Evolutionary conservation across 2,888 invertebrate species (phyloP), one percentile per base, ranked within the genome.

Genomic region (Melanostoma scalare): DNA sequence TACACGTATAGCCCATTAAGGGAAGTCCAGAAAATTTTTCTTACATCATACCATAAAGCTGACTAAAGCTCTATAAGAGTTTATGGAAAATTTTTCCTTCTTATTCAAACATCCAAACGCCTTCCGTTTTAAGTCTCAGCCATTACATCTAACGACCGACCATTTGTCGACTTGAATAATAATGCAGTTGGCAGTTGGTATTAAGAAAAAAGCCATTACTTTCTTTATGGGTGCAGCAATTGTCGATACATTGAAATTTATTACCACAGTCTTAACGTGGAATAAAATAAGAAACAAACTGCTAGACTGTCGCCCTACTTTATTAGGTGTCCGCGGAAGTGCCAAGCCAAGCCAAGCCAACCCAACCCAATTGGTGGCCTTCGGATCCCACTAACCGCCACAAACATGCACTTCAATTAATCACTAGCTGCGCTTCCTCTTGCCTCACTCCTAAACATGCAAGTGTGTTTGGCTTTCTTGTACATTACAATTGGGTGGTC

Each of bases 371-470:
- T 65, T 53, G 53, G 53, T 80, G 80, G 75, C 61, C 80, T 75
- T 80, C 56, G 44, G 52, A 38, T 65, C 56, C 77, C 10, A 50
- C 42, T 10, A 52, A 74, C 50, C 50, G 36, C 31, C 20, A 63
- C 79, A 52, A 68, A 55, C 65, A 80, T 75, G 75, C 71, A 80
- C 71, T 80, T 80, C 65, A 65, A 53, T 80, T 71, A 67, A 75
- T 75, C 80, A 80, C 75, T 58, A 31, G n/a, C 42, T 61, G 65
- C 20, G 50, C 77, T 71, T 77, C 71, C 71, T 63, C 55, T 31
- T 4, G 2, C 35, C 5, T 33, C 44, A 10, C 44, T 46, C 10
- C 6, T 42, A 42, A 9, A 42, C 42, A 3, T 42, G 9, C 42
- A 42, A 42, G 8, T 3, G 44, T 10, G 20, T 20, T 20, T 10